phyloP scores from a whole-genome alignment of 2,888 invertebrate species.

The Aphrophora alni region DNA sequence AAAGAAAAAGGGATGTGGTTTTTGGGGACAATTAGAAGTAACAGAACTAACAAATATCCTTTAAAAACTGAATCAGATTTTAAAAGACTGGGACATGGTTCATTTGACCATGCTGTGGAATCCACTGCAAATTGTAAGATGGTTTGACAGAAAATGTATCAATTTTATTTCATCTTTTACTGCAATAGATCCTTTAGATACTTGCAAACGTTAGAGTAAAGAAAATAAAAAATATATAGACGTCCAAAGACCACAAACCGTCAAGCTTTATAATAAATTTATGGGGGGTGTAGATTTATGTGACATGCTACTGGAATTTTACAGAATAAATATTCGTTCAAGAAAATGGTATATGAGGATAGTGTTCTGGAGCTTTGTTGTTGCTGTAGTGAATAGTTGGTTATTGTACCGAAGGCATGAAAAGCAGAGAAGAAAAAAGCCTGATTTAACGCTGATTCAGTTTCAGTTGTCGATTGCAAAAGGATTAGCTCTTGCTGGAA shows the following conservation, averaged over 20 bases:
- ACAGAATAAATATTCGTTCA: constrained; percentile 47
- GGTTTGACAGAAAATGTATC: constrained; percentile 51
- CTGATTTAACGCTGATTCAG: no score
- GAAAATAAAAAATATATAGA: constrained; percentile 21
- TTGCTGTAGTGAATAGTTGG: constrained; percentile 47
- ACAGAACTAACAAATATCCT: neutral
- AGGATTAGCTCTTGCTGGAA: no score
- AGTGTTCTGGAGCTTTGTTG: constrained; percentile 44
- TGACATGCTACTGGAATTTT: constrained; percentile 53
- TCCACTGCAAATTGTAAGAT: constrained; percentile 45
- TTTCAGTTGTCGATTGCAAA: no score
- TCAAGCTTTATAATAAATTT: constrained; percentile 51
- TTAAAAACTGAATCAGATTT: neutral
- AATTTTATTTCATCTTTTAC: constrained; percentile 48
- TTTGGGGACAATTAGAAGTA: constrained; percentile 39
- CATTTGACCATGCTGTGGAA: constrained; percentile 8
- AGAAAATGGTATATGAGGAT: constrained; percentile 50
- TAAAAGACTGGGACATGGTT: neutral
- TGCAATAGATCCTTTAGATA: no score
- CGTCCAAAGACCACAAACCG: no score
- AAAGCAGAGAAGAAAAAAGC: no score
- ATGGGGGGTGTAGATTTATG: no score
- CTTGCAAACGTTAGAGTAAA: constrained; percentile 49
- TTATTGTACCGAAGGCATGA: no score
- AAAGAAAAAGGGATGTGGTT: constrained; percentile 48